Evolutionary conservation across 1,140 invertebrate genomes (phyloP), one percentile per base, ranked within the genome.

Genomic region (Centruroides sculpturatus): DNA sequence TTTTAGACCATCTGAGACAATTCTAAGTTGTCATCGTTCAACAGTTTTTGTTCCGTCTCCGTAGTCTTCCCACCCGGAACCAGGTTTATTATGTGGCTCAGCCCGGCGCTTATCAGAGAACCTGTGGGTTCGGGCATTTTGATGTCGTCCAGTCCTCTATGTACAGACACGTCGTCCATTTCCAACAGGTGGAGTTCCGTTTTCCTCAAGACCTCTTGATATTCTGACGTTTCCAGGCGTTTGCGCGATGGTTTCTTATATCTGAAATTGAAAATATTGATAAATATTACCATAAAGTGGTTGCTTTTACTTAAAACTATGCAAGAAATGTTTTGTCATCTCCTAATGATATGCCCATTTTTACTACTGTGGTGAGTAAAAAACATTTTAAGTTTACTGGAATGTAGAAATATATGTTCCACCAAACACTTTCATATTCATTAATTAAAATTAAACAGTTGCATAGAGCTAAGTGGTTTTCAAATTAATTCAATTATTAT

Each of bases 131-230:
- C 68, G 3, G 66, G 67, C 5, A 66, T 36, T 56, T 54, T 41
- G 35, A 80, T 77, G 68, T 85, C 84, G 64, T 85, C 85, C 1
- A 86, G 67, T 3, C 85, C 85, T 10, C 83, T 75, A 70, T 86
- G 84, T 35, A 87, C 78, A 0, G 82, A 81, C 13, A 87, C 79
- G 0, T 79, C 73, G 65, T 85, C 83, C 9, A 78, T 65, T 34
- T 79, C 76, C 35, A 49, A 54, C 4, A 11, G 34, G 51, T 64
- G 59, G 10, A 64, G n/a, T 11, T 47, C 10, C 3, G 63, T 61
- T 56, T 61, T 61, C 23, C 56, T 55, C 5, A 64, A 55, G 34
- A 60, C 59, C 56, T 64, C 63, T 36, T 76, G 74, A 64, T 82
- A 85, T 53, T 86, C 84, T 0, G 78, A 61, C 0, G 83, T 86